Evolutionary conservation across 1,140 invertebrate species (phyloP).

Genomic region (Drosophila busckii): DNA sequence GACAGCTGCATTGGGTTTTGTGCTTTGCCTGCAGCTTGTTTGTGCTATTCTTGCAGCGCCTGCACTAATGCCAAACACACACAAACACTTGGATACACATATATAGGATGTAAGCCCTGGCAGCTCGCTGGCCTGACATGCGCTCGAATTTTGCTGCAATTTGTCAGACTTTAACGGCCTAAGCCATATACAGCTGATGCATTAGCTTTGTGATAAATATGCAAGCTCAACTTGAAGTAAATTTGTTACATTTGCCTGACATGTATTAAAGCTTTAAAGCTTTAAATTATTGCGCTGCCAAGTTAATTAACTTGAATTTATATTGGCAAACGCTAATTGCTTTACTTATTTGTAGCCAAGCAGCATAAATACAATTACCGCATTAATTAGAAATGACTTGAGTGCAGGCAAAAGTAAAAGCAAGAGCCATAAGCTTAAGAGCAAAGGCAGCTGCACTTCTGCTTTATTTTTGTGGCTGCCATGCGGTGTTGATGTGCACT

Average conservation of each 20-base stretch:
- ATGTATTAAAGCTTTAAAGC: not conserved
- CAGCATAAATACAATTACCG: slow-evolving; percentile 42
- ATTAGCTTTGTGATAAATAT: not conserved
- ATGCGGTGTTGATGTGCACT: slow-evolving; percentile 39
- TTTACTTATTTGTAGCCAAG: slow-evolving; percentile 1
- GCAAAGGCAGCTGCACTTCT: slow-evolving; percentile 35
- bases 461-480: slow-evolving; percentile 60
- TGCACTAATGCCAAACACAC: slow-evolving; percentile 15
- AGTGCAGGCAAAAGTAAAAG: not conserved
- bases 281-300: not conserved
- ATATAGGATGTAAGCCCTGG: slow-evolving; percentile 33
- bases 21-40: slow-evolving; percentile 21
- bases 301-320: too few species aligned
- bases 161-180: slow-evolving; percentile 19
- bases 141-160: slow-evolving; percentile 25
- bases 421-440: slow-evolving; percentile 7
- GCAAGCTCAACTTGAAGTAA: not conserved
- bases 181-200: not conserved
- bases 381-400: slow-evolving; percentile 65
- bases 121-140: not conserved
- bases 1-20: slow-evolving; percentile 17
- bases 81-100: slow-evolving; percentile 29
- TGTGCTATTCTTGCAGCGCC: slow-evolving; percentile 43
- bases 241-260: too few species aligned
- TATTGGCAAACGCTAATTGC: slow-evolving; percentile 6